Percentiles rank a stretch among this genome's conserved stretches.
Conservation (phyloP, 1,140 invertebrate species). For the Sarcophaga peregrina region DNA sequence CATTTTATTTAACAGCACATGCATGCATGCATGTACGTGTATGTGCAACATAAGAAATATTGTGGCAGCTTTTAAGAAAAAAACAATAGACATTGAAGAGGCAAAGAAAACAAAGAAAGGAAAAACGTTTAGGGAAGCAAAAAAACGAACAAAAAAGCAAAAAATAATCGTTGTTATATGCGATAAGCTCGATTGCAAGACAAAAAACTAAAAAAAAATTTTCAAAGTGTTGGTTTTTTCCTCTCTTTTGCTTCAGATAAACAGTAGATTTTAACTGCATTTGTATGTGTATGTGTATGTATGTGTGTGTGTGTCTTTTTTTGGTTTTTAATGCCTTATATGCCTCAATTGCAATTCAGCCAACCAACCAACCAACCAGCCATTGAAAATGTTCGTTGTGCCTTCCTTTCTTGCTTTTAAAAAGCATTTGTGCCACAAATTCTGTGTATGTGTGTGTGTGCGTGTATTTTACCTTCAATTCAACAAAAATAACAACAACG, state of each 20-base stretch:
- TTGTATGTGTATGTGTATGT: too few relatives aligned
- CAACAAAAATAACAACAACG: background rate
- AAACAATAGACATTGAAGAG: background rate
- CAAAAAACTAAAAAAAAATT: constrained; percentile 2
- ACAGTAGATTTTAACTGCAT: too few relatives aligned
- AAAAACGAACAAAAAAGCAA: background rate
- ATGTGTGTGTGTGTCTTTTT: background rate
- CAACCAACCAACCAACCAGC: too few relatives aligned
- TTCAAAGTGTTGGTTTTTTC: background rate
- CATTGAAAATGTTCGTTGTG: background rate
- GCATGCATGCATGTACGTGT: background rate
- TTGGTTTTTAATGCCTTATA: constrained; percentile 6
- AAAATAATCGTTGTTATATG: constrained; percentile 30
- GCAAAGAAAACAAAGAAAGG: background rate
- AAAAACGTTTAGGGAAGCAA: background rate
- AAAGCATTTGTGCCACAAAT: too few relatives aligned
- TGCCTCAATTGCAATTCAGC: background rate
- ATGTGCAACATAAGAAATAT: background rate
- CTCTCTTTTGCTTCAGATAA: background rate
- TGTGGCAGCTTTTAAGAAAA: constrained; percentile 18
- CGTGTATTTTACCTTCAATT: background rate
- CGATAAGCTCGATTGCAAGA: constrained; percentile 25
- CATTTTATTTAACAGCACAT: background rate
- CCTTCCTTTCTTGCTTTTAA: background rate
- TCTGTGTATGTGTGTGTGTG: too few relatives aligned